These are phyloP conservation scores for Cheiracanthium punctorium DNA, from an alignment of 2,888 invertebrate species.

Conservation along the genomic window DNA sequence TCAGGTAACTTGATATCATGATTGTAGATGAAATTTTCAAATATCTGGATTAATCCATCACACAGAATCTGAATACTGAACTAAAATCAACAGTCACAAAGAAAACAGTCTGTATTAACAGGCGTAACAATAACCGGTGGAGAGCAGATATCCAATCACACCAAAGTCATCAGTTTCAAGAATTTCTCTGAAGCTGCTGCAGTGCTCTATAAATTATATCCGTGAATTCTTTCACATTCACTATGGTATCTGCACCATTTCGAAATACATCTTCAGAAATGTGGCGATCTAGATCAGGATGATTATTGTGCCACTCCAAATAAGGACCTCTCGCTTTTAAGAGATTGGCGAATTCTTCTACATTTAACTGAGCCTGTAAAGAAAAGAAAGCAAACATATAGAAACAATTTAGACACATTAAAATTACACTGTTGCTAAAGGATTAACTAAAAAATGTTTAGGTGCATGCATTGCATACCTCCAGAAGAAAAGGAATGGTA, in stretches of 20 bases:
- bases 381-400: constrained; percentile 8
- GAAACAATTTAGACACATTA: not conserved
- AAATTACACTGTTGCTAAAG: too few relatives aligned
- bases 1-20: too few relatives aligned
- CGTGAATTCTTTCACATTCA: constrained; percentile 58
- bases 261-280: constrained; percentile 58
- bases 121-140: too few relatives aligned
- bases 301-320: constrained; percentile 64
- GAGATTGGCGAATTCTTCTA: constrained; percentile 60
- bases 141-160: too few relatives aligned
- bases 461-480: too few relatives aligned
- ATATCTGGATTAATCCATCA: too few relatives aligned
- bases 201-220: constrained; percentile 50
- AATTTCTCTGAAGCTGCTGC: constrained; percentile 9
- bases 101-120: too few relatives aligned
- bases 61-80: too few relatives aligned
- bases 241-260: constrained; percentile 65
- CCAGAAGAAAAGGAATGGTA: too few relatives aligned
- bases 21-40: too few relatives aligned
- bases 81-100: too few relatives aligned
- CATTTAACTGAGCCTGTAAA: constrained; percentile 67
- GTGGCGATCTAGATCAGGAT: constrained; percentile 57
- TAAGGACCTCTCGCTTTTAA: constrained; percentile 61
- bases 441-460: not conserved
- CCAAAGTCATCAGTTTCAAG: too few relatives aligned